Percentiles rank a stretch among this genome's conserved stretches.
Evolutionary conservation across 2,888 invertebrate species (phyloP).

Genomic region (Metallyticus violacea): DNA sequence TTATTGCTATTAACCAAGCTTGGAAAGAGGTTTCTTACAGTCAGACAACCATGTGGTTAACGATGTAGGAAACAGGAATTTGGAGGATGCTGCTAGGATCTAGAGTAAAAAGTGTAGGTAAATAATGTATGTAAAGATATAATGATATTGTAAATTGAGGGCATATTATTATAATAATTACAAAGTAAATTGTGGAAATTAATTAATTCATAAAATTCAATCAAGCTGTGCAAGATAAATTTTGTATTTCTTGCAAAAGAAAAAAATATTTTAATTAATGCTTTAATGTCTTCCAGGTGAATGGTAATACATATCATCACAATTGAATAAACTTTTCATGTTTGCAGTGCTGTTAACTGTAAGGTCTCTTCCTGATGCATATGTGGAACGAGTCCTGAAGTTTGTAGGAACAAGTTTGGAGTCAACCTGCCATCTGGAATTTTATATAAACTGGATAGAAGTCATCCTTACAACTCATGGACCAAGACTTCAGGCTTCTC

Average conservation of each 20-base stretch:
- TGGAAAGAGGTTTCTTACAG: too few species aligned
- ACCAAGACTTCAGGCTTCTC: constrained; percentile 40
- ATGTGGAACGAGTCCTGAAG: constrained; percentile 69
- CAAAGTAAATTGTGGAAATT: too few species aligned
- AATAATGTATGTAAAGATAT: too few species aligned
- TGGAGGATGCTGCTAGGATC: too few species aligned
- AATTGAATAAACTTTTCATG: constrained; percentile 30
- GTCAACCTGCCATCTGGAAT: constrained; percentile 79
- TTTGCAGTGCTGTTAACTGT: constrained; percentile 74
- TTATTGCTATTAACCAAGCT: too few species aligned
- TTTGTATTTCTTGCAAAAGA: constrained; percentile 29
- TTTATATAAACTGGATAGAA: constrained; percentile 80
- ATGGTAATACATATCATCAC: too few species aligned
- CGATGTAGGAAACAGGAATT: too few species aligned
- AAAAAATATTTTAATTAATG: constrained; percentile 7
- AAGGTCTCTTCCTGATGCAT: constrained; percentile 66
- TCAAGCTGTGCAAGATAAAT: constrained; percentile 11
- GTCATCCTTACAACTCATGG: constrained; percentile 65
- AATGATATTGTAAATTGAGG: too few species aligned
- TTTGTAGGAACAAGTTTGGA: constrained; percentile 73
- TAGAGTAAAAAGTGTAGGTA: too few species aligned
- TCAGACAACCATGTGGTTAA: too few species aligned
- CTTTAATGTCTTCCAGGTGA: not conserved
- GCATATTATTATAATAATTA: too few species aligned
- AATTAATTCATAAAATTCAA: too few species aligned